phyloP scores from a whole-genome alignment of 2,797 vertebrate genomes.

The Gila robusta region DNA sequence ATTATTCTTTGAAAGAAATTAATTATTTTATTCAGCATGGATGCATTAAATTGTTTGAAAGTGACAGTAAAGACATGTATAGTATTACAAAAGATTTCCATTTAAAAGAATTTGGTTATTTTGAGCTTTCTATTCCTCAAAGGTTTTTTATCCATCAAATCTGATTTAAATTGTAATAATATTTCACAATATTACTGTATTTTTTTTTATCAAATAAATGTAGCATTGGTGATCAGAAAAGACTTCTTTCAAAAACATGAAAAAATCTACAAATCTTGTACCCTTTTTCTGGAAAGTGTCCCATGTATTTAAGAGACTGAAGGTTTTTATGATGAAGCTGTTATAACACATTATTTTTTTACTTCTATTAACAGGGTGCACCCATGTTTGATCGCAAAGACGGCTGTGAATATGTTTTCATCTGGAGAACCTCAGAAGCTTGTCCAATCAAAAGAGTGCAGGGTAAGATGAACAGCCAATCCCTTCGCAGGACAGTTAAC shows the following conservation, averaged over 20 bases:
- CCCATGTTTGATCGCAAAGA: conserved; percentile 85
- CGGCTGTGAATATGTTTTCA: conserved; percentile 91
- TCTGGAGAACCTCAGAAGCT: conserved; percentile 93
- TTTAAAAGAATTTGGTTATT: not conserved
- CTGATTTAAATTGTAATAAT: not conserved
- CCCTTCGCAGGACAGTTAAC: not conserved
- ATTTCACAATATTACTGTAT: not conserved
- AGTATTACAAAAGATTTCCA: not conserved
- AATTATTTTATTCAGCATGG: not conserved
- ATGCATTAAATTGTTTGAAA: not conserved
- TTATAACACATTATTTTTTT: conserved; percentile 1
- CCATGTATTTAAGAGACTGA: not conserved
- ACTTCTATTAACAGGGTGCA: conserved; percentile 82
- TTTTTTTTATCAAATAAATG: not conserved
- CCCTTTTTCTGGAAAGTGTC: not conserved
- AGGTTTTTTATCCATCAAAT: not conserved
- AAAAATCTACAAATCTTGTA: not conserved
- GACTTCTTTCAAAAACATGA: not conserved
- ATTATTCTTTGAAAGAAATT: not conserved
- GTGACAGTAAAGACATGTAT: not conserved
- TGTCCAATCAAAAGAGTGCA: conserved; percentile 86
- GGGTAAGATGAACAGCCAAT: conserved; percentile 64
- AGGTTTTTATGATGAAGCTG: conserved; percentile 10
- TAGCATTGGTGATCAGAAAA: not conserved
- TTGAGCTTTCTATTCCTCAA: not conserved